Conservation (phyloP, 30 jellyfish, hydroid and myxozoan genomes). For the Catostylus mosaicus region DNA sequence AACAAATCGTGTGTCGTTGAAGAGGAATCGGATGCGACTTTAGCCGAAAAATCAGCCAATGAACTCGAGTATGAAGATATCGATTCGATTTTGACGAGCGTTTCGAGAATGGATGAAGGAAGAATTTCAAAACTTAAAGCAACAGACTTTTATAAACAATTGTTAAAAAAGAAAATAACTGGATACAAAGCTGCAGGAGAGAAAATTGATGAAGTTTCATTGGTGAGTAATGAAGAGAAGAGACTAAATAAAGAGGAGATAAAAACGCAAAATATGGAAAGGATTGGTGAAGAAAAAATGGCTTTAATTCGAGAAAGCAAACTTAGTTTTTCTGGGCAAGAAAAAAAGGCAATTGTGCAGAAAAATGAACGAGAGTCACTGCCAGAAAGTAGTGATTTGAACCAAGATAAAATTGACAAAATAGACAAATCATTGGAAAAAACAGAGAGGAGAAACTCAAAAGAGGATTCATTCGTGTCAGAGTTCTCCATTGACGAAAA, state of each 20-base stretch:
- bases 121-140: constrained; percentile 61
- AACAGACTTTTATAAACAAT: constrained; percentile 72
- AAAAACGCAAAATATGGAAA: neutral
- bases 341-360: neutral
- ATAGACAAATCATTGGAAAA: neutral
- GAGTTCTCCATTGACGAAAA: neutral
- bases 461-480: neutral
- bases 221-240: neutral
- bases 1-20: constrained; percentile 38
- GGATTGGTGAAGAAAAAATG: neutral
- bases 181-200: neutral
- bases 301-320: neutral
- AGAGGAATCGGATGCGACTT: constrained; percentile 41
- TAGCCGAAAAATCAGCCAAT: constrained; percentile 51
- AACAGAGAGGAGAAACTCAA: neutral
- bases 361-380: constrained; percentile 19
- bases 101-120: constrained; percentile 93
- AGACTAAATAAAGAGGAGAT: neutral
- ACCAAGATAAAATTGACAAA: neutral
- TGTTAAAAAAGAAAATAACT: constrained; percentile 21
- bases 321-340: neutral
- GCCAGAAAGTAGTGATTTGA: constrained; percentile 32
- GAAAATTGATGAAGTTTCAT: neutral
- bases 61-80: constrained; percentile 78
- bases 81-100: constrained; percentile 89